phyloP scores from a whole-genome alignment of 2,113 vertebrate genomes.

The Bothrops jararaca region DNA sequence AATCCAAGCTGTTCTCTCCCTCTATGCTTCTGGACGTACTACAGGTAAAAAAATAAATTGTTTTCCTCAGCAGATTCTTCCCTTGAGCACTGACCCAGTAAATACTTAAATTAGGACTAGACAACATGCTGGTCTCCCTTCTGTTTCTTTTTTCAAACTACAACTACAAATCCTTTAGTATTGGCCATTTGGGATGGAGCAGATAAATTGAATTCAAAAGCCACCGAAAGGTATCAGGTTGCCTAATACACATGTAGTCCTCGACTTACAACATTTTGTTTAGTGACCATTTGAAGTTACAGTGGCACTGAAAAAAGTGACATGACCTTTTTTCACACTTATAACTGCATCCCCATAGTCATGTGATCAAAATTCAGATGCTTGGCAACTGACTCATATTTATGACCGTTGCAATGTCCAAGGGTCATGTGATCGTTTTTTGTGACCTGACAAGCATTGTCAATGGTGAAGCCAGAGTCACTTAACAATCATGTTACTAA shows the following conservation, averaged over 20 bases:
- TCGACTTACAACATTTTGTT: neutral
- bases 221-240: neutral
- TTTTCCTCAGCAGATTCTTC: neutral
- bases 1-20: conserved; percentile 97
- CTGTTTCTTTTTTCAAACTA: neutral
- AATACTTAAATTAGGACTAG: too few species aligned
- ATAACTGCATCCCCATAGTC: neutral
- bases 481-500: neutral
- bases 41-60: conserved; percentile 81
- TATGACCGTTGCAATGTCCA: neutral
- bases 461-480: neutral
- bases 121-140: neutral
- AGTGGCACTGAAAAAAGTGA: neutral
- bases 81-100: neutral
- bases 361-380: neutral
- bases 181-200: neutral
- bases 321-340: neutral
- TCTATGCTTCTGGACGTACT: conserved; percentile 98
- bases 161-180: neutral
- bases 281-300: neutral
- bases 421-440: neutral
- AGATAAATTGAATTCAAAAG: neutral
- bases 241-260: neutral
- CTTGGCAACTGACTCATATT: neutral
- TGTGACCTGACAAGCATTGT: neutral